A percentile compares a stretch with the other conserved stretches of the same genome.
phyloP scores from a whole-genome alignment of 2,888 invertebrate species.

The Globia sparganii region DNA sequence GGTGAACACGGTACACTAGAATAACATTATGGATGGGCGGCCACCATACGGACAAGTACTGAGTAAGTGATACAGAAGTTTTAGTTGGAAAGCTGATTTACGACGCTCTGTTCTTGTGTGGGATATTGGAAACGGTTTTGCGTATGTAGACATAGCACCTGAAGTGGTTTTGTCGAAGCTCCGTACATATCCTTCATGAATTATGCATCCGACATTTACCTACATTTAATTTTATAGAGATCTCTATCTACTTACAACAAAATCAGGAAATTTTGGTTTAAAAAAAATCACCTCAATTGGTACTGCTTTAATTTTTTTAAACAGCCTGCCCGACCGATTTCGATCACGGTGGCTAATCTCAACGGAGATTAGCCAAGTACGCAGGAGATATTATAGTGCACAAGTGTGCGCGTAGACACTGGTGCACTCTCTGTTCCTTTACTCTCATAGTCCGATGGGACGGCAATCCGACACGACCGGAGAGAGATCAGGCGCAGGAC shows the following conservation, averaged over 20 bases:
- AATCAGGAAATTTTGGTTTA: background rate
- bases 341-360: too few relatives aligned
- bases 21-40: conserved; percentile 13
- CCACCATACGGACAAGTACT: background rate
- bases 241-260: background rate
- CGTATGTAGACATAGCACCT: background rate
- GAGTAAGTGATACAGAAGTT: conserved; percentile 42
- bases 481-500: too few relatives aligned
- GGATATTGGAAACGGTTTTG: conserved; percentile 23
- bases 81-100: conserved; percentile 44
- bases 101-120: conserved; percentile 15
- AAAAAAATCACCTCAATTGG: background rate
- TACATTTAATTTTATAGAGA: background rate
- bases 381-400: too few relatives aligned
- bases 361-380: too few relatives aligned
- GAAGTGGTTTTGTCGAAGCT: conserved; percentile 14
- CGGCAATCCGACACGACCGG: too few relatives aligned
- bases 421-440: too few relatives aligned
- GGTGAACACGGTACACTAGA: background rate
- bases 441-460: too few relatives aligned
- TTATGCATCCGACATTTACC: background rate
- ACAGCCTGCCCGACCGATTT: too few relatives aligned
- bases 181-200: too few relatives aligned
- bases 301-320: too few relatives aligned
- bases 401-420: too few relatives aligned